Conservation (phyloP, 2,113 vertebrate genomes). For the Hydrolagus affinis region DNA sequence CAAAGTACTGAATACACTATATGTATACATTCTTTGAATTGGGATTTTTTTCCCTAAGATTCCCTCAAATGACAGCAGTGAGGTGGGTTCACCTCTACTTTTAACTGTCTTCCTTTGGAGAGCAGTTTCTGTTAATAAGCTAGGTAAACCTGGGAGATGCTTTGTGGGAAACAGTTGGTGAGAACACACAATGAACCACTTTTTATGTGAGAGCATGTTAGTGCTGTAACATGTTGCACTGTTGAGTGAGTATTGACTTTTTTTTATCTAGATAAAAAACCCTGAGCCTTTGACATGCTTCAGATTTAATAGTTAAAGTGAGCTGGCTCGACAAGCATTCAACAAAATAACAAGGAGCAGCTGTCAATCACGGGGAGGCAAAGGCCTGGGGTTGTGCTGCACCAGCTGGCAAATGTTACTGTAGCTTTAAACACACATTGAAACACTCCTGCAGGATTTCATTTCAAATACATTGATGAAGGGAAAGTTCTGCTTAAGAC, state of each 20-base stretch:
- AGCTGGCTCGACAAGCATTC: background rate
- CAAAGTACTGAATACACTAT: too few relatives aligned
- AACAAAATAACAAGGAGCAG: background rate
- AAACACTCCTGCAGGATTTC: background rate
- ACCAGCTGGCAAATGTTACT: background rate
- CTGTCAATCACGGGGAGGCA: background rate
- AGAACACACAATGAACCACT: too few relatives aligned
- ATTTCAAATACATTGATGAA: background rate
- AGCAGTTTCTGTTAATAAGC: background rate
- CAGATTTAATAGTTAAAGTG: constrained; percentile 12
- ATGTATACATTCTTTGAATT: too few relatives aligned
- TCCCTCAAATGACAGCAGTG: background rate
- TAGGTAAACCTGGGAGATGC: background rate
- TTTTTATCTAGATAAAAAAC: background rate
- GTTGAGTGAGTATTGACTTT: background rate
- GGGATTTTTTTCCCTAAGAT: too few relatives aligned
- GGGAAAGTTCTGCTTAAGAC: background rate
- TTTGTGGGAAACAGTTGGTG: background rate
- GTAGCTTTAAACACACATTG: background rate
- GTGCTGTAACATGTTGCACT: background rate
- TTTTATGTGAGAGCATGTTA: background rate
- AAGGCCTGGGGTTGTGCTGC: too few relatives aligned
- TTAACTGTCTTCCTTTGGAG: background rate
- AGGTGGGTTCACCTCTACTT: background rate
- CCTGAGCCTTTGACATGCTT: background rate